Evolutionary conservation across 2,888 invertebrate genomes (phyloP).

Genomic region (Drosophila neonasuta): DNA sequence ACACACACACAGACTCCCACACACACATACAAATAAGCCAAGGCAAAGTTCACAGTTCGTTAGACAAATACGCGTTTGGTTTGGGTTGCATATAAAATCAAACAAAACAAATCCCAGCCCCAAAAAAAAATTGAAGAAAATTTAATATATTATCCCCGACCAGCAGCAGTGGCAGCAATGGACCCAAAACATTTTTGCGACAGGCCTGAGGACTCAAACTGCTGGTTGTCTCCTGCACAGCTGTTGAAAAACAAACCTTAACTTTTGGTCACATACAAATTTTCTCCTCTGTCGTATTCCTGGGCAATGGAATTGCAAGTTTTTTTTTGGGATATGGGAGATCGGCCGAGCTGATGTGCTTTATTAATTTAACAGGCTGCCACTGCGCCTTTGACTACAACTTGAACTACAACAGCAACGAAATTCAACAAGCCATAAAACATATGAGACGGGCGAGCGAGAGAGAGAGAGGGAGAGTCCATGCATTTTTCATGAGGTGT

Average conservation of each 20-base stretch:
- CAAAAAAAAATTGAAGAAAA: slow-evolving; percentile 48
- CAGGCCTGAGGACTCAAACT: slow-evolving; percentile 25
- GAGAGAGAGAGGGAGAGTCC: slow-evolving; percentile 41
- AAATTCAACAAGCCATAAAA: slow-evolving; percentile 81
- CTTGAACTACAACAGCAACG: slow-evolving; percentile 68
- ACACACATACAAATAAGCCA: slow-evolving; percentile 24
- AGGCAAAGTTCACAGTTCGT: slow-evolving; percentile 72
- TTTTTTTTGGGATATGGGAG: not conserved
- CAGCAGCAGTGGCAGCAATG: slow-evolving; percentile 21
- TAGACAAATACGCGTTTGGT: slow-evolving; percentile 63
- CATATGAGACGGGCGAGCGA: slow-evolving; percentile 64
- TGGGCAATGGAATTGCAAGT: slow-evolving; percentile 2
- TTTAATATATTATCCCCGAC: slow-evolving; percentile 59
- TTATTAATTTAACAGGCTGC: slow-evolving; percentile 77
- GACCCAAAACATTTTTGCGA: slow-evolving; percentile 35
- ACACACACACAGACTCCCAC: slow-evolving; percentile 22
- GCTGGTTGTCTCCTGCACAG: slow-evolving; percentile 61
- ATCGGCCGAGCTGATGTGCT: slow-evolving; percentile 50
- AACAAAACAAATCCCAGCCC: slow-evolving; percentile 34
- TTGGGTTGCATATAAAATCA: slow-evolving; percentile 50
- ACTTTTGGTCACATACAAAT: slow-evolving; percentile 58
- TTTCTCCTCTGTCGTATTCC: slow-evolving; percentile 30
- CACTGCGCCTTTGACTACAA: slow-evolving; percentile 71
- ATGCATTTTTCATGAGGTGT: slow-evolving; percentile 81
- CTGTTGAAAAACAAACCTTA: slow-evolving; percentile 74